These are phyloP conservation scores for Synodontis membranacea DNA, from an alignment of 2,113 vertebrate genomes.

Conservation along the genomic window DNA sequence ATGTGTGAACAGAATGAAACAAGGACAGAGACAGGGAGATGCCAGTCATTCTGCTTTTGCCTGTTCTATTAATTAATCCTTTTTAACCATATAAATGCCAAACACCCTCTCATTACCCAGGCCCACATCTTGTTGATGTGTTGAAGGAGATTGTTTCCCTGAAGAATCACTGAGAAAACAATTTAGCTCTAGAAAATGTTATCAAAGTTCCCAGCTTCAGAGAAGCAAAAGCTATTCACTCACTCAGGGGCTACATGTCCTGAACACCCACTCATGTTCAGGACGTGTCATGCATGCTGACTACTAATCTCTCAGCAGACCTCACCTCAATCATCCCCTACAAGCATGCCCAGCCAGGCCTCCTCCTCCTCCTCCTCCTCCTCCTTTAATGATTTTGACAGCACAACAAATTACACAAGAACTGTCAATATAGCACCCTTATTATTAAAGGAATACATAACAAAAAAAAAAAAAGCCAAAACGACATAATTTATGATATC, in stretches of 20 bases:
- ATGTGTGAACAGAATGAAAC: not conserved
- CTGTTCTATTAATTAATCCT: not conserved
- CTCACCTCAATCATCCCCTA: conserved; percentile 27
- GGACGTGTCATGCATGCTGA: conserved; percentile 48
- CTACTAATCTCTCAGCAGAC: conserved; percentile 36
- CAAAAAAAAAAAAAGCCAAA: not conserved
- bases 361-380: not conserved
- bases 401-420: not conserved
- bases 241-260: conserved; percentile 38
- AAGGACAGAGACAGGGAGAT: not conserved
- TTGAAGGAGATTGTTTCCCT: conserved; percentile 4
- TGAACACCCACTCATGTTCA: conserved; percentile 46
- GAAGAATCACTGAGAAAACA: conserved; percentile 33
- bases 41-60: not conserved
- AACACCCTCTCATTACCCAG: not conserved
- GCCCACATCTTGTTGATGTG: conserved; percentile 4
- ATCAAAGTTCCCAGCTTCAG: conserved; percentile 34
- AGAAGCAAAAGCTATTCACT: conserved; percentile 50
- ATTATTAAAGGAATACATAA: not conserved
- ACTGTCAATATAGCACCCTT: not conserved
- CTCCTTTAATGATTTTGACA: not conserved
- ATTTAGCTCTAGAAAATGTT: conserved; percentile 26
- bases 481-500: not conserved
- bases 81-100: not conserved
- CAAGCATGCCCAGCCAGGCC: not conserved